Percentiles rank a stretch among this genome's conserved stretches.
phyloP scores from a whole-genome alignment of 2,797 vertebrate genomes.

The Sebastes reedi region DNA sequence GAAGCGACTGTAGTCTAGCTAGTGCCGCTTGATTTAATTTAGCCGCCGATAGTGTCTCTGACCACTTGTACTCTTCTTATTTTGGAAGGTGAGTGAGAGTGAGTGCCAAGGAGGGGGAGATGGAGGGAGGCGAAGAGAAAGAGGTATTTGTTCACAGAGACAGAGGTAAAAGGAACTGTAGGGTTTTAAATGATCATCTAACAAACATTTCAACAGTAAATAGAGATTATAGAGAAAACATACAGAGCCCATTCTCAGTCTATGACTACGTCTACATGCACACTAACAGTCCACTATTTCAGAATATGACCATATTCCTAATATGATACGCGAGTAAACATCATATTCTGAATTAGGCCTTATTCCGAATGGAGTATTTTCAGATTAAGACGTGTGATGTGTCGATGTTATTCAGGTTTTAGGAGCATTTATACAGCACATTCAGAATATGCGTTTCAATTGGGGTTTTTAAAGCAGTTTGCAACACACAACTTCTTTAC shows the following conservation, averaged over 20 bases:
- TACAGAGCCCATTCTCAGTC: neutral
- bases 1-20: conserved; percentile 70
- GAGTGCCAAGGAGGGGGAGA: conserved; percentile 32
- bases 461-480: too few relatives aligned
- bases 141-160: conserved; percentile 59
- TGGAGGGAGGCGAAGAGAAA: conserved; percentile 30
- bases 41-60: conserved; percentile 76
- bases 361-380: too few relatives aligned
- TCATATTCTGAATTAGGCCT: too few relatives aligned
- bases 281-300: fast-evolving
- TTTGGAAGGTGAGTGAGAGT: conserved; percentile 65
- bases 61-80: conserved; percentile 78
- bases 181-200: conserved; percentile 20
- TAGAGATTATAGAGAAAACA: neutral
- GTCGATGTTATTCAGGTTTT: too few relatives aligned
- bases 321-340: too few relatives aligned
- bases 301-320: too few relatives aligned
- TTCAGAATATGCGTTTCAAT: fast-evolving
- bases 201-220: neutral
- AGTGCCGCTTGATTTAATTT: conserved; percentile 83
- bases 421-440: too few relatives aligned
- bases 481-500: fast-evolving
- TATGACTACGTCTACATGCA: too few relatives aligned
- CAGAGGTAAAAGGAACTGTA: neutral
- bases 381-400: too few relatives aligned